These are phyloP conservation scores for Noctilio leporinus DNA, from an alignment of 2,113 vertebrate genomes.

Conservation along the genomic window DNA sequence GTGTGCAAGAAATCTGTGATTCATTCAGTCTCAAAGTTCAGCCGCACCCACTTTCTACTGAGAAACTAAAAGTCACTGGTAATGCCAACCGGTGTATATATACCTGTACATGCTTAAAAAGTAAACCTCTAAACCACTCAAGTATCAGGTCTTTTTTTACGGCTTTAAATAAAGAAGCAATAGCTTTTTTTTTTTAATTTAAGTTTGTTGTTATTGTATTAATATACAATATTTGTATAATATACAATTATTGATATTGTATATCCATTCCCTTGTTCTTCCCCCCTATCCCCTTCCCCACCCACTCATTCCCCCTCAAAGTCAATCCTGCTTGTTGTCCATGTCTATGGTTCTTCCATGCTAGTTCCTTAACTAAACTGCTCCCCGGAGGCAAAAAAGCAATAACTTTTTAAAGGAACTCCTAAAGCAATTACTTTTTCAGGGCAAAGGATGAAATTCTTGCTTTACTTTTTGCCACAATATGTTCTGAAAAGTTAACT, in stretches of 20 bases:
- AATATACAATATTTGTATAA: too few species aligned
- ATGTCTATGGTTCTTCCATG: too few species aligned
- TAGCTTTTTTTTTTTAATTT: neutral
- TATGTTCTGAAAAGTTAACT: neutral
- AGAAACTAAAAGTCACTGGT: neutral
- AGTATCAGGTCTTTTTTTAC: neutral
- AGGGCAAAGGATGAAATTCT: neutral
- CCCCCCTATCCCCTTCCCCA: too few species aligned
- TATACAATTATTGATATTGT: too few species aligned
- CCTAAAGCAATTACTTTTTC: neutral
- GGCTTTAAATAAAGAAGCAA: neutral
- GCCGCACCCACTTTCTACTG: neutral
- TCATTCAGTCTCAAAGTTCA: neutral
- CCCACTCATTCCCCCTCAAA: too few species aligned
- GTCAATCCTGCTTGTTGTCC: too few species aligned
- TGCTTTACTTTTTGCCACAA: neutral
- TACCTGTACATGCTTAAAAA: neutral
- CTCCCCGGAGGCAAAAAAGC: too few species aligned
- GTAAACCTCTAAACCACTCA: neutral
- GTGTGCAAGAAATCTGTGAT: neutral
- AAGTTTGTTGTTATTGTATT: too few species aligned
- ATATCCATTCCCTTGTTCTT: too few species aligned
- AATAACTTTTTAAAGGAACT: neutral
- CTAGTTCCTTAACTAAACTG: too few species aligned
- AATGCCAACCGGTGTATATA: neutral